Evolutionary conservation across 2,888 invertebrate species (phyloP).

Genomic region (Dorcus hopei): DNA sequence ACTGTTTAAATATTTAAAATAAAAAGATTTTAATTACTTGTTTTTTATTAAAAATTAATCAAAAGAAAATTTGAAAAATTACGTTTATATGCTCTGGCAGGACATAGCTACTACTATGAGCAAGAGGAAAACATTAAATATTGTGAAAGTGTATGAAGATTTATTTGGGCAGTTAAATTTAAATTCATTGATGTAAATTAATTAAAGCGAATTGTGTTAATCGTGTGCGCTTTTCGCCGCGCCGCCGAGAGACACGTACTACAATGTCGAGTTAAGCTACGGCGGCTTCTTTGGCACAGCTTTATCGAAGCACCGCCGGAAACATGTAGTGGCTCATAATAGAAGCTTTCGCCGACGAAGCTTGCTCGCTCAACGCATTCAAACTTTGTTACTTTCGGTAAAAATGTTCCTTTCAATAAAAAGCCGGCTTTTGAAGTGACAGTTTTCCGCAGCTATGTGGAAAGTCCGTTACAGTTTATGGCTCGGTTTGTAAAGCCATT

Average conservation of each 20-base stretch:
- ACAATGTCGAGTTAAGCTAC: slow-evolving; percentile 3
- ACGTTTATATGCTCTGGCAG: too few species aligned
- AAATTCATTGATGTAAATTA: slow-evolving; percentile 16
- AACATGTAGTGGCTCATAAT: slow-evolving; percentile 16
- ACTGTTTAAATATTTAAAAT: too few species aligned
- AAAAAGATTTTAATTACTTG: too few species aligned
- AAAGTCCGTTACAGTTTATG: slow-evolving; percentile 16
- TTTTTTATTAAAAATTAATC: too few species aligned
- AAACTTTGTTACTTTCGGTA: slow-evolving; percentile 12
- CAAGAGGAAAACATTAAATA: not conserved
- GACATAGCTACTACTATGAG: too few species aligned
- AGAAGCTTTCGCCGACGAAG: slow-evolving; percentile 13
- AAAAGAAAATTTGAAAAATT: too few species aligned
- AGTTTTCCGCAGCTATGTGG: slow-evolving; percentile 6
- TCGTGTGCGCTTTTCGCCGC: slow-evolving; percentile 14
- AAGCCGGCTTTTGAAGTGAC: slow-evolving; percentile 6
- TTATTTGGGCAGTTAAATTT: slow-evolving; percentile 14
- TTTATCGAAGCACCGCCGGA: slow-evolving; percentile 14
- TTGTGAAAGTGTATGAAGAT: slow-evolving; percentile 8
- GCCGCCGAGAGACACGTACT: slow-evolving; percentile 1
- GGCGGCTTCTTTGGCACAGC: slow-evolving; percentile 13
- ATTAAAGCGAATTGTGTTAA: slow-evolving; percentile 15
- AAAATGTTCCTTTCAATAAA: slow-evolving; percentile 15
- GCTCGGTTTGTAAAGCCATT: slow-evolving; percentile 4
- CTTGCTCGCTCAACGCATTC: slow-evolving; percentile 5